Base-by-base conservation (phyloP, 2,797 vertebrate species). In the Falco berigora region DNA sequence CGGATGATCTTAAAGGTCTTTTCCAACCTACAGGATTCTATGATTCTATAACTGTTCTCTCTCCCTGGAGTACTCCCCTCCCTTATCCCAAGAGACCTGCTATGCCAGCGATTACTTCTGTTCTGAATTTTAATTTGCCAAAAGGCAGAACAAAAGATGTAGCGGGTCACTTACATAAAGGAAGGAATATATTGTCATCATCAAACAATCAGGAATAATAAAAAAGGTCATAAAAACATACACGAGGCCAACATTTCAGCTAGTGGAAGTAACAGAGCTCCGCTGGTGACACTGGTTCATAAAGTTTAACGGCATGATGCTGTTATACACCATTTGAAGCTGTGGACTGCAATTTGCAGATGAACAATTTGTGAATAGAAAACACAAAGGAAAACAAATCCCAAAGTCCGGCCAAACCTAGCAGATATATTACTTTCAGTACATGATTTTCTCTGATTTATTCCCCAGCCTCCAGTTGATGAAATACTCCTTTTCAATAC, bases 151-250 rank as follows among this genome's bases (percentile, higher is more conserved):
- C 71, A 95, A 91, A 96, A 78, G 88, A 64, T 1, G 3, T 47
- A 47, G 61, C 2, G 9, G 84, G 86, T 67, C 77, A 59, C 86
- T 82, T 32, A 5, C 74, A 22, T 22, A 44, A 66, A 92, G 84
- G 86, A 91, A 94, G 92, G 85, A 74, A 92, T 95, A 49, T 4
- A 63, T 28, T 91, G 88, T 85, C 92, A 76, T 69, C 84, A 79
- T 77, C 84, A 34, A 71, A 15, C 74, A 62, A 73, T 47, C 72
- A 61, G 62, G 73, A 76, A 12, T 27, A 49, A 91, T 30, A 86
- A 36, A 64, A 89, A 87, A 93, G 83, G 80, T 93, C 96, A 94
- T 74, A 42, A 94, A 96, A 96, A 95, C 91, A 88, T 28, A 52
- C 34, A 10, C 0, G 49, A 28, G 67, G 92, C 84, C 86, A 95